Evolutionary conservation across 2,797 vertebrate genomes (phyloP).

Genomic region (Lagocephalus sceleratus): DNA sequence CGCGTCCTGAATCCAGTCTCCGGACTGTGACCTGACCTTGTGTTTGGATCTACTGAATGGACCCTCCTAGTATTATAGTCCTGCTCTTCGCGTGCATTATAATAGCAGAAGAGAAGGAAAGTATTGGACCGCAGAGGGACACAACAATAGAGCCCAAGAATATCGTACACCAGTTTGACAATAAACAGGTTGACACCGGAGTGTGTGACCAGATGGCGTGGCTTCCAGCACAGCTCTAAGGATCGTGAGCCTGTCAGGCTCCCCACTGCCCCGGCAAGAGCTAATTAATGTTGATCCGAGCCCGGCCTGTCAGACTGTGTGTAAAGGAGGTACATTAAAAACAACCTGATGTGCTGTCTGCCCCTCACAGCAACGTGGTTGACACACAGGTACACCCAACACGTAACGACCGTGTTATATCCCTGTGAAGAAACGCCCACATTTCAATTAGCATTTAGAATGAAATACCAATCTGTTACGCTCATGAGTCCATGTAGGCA

Average conservation of each 20-base stretch:
- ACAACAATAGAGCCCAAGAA: slow-evolving; percentile 2
- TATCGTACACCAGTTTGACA: not conserved
- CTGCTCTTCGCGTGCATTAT: not conserved
- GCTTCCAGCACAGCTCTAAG: slow-evolving; percentile 34
- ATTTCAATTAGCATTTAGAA: slow-evolving; percentile 57
- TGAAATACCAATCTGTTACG: slow-evolving; percentile 42
- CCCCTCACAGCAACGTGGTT: slow-evolving; percentile 17
- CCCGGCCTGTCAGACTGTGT: slow-evolving; percentile 38
- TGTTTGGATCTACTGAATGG: not conserved
- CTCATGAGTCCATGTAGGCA: slow-evolving; percentile 38
- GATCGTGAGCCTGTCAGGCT: slow-evolving; percentile 32
- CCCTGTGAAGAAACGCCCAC: no score
- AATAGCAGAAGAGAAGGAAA: no score
- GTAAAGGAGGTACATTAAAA: slow-evolving; percentile 35
- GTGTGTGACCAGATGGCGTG: slow-evolving; percentile 37
- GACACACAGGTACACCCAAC: not conserved
- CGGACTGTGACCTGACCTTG: slow-evolving; percentile 11
- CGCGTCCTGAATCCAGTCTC: slow-evolving; percentile 29
- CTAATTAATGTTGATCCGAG: slow-evolving; percentile 62
- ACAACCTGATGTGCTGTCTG: slow-evolving; percentile 42
- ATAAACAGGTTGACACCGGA: slow-evolving; percentile 32
- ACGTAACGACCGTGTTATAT: slow-evolving; percentile 3
- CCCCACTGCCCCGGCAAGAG: slow-evolving; percentile 36
- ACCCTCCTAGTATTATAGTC: not conserved
- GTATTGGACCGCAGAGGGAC: slow-evolving; percentile 7